Conservation (phyloP, 2,797 vertebrate species). For the Calcarius lapponicus region DNA sequence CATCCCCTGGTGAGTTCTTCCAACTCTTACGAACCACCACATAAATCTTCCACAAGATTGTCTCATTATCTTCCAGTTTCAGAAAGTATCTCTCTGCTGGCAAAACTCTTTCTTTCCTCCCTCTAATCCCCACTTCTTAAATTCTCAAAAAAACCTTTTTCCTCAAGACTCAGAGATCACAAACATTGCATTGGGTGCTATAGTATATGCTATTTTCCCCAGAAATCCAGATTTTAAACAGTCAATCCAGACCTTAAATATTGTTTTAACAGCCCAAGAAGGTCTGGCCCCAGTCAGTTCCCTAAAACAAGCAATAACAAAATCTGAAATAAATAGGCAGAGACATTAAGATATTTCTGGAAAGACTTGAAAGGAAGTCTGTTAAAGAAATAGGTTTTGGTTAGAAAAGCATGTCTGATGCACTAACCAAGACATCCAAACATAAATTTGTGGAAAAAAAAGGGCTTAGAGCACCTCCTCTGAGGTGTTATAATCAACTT, state of each 20-base stretch:
- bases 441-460: background rate
- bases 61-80: background rate
- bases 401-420: constrained; percentile 23
- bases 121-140: background rate
- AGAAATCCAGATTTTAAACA: background rate
- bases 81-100: background rate
- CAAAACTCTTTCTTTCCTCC: background rate
- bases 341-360: constrained; percentile 50
- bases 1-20: background rate
- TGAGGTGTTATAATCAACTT: background rate
- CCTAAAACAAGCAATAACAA: constrained; percentile 61
- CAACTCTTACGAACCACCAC: background rate
- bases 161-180: background rate
- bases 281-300: constrained; percentile 44
- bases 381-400: constrained; percentile 19
- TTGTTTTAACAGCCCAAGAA: constrained; percentile 56
- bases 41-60: background rate
- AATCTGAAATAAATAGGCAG: constrained; percentile 54
- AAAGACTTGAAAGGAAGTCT: constrained; percentile 31
- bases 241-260: constrained; percentile 59
- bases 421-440: constrained; percentile 14
- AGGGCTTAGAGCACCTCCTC: background rate
- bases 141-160: background rate
- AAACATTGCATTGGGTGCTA: background rate
- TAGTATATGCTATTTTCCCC: background rate